Evolutionary conservation across 2,888 invertebrate species (phyloP), one percentile per base, ranked within the genome.

Genomic region (Temnothorax unifasciatus): DNA sequence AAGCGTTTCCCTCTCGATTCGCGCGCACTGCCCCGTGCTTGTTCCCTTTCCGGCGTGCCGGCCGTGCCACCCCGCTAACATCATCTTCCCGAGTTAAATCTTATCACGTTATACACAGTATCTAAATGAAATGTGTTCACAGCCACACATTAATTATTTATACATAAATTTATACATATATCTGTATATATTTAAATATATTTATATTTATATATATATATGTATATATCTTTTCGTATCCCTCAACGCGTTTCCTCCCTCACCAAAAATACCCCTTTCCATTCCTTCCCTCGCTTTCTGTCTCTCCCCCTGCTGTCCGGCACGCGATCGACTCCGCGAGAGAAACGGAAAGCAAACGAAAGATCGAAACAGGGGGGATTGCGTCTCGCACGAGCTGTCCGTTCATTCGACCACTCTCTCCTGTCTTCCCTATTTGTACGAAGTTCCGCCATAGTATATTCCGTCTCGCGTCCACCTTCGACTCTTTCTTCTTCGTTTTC

Each of bases 131-230:
- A 94, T 94, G 93, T 94, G 94, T 94, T 95, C 95, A 95, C 95
- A 95, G 95, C 95, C 95, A 95, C 95, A 94, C 94, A 94, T 94
- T 93, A 94, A 94, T 93, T 79, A 92, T 92, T 92, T 92, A 90
- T 90, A 84, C 82, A 82, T 84, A 87, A 74, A 86, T 82, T 84
- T 83, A 83, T 63, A 71, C 52, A 90, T 86, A 85, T 90, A 90
- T 88, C 83, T 87, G 85, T 87, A 86, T 88, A 86, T 87, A 88
- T 86, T 85, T 85, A 85, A 79, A 85, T 88, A 64, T 87, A 85
- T 88, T 57, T 88, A 79, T 85, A 84, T 41, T 41, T 50, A 18
- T 50, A 50, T 69, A 66, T 77, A 83, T 76, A 52, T 79, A 81
- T 73, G 38, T 73, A 57, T 59, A 54, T 68, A 47, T 52, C 15